Conservation (phyloP, 2,888 invertebrate genomes). For the Drosophila anomelani region DNA sequence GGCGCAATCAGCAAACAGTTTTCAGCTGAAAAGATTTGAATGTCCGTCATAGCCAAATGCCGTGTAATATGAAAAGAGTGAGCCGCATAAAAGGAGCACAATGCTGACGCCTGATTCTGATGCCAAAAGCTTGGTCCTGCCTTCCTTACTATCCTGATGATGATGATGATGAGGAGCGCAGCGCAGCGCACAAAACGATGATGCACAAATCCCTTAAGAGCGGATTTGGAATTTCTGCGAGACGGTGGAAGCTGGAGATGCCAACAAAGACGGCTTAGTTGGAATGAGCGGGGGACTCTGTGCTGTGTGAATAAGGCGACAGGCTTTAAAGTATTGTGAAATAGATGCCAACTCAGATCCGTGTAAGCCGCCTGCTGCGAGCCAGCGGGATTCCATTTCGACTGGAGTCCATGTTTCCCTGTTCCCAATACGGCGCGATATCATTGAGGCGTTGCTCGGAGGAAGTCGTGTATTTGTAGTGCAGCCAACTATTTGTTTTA, state of each 20-base stretch:
- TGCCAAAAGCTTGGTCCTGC: conserved; percentile 18
- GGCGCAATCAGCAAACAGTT: conserved; percentile 48
- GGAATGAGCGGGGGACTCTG: conserved; percentile 16
- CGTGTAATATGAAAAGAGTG: conserved; percentile 47
- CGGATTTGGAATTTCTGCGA: conserved; percentile 54
- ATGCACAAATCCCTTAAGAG: conserved; percentile 65
- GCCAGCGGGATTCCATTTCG: conserved; percentile 23
- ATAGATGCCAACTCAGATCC: conserved; percentile 50
- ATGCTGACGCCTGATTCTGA: conserved; percentile 49
- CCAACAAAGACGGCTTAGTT: conserved; percentile 44
- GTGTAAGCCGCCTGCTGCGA: conserved; percentile 65
- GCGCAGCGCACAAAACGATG: conserved; percentile 50
- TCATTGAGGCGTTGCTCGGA: conserved; percentile 32
- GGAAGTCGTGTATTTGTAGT: conserved; percentile 74
- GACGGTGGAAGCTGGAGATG: conserved; percentile 15
- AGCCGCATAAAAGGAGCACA: conserved; percentile 49
- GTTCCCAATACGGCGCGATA: conserved; percentile 51
- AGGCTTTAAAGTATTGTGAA: conserved; percentile 58
- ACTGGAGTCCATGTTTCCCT: conserved; percentile 15
- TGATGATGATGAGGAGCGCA: conserved; percentile 37
- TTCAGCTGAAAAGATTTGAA: conserved; percentile 48
- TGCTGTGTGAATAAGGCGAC: conserved; percentile 1
- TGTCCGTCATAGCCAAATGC: conserved; percentile 52
- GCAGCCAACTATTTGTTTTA: conserved; percentile 72
- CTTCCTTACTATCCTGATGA: conserved; percentile 26